A percentile compares a stretch with the other conserved stretches of the same genome.
Conservation (phyloP, 2,888 invertebrate species). For the Epinotia bilunana region DNA sequence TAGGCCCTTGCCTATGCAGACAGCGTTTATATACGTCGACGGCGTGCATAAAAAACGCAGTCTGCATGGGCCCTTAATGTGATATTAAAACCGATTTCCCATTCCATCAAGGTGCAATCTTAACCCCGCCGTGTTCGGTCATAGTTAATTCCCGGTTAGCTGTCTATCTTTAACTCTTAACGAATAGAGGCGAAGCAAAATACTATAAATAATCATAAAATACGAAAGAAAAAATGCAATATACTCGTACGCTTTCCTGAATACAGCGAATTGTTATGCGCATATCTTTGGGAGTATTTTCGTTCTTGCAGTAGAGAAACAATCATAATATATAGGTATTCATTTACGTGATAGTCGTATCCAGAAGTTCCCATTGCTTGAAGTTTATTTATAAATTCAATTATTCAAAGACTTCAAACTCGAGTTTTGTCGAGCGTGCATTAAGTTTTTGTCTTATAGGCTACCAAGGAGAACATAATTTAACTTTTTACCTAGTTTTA, state of each 20-base stretch:
- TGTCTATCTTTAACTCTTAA: background rate
- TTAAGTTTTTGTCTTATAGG: background rate
- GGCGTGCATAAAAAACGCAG: no score
- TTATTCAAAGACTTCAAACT: slow-evolving; percentile 9
- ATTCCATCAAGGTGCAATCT: no score
- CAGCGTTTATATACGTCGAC: no score
- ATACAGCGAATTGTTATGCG: slow-evolving; percentile 21
- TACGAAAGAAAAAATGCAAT: slow-evolving; percentile 13
- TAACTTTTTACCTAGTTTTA: background rate
- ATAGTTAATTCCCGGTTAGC: background rate
- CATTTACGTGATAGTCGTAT: background rate
- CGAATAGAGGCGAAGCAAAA: background rate
- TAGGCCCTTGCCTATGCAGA: no score
- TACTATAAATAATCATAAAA: slow-evolving; percentile 10
- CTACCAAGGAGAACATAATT: background rate
- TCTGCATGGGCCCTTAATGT: no score
- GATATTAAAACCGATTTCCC: no score
- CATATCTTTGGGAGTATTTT: slow-evolving; percentile 18
- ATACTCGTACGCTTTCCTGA: slow-evolving; percentile 5
- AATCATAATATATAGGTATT: slow-evolving; percentile 9
- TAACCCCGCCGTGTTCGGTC: no score
- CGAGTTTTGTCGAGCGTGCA: background rate
- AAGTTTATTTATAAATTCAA: slow-evolving; percentile 13
- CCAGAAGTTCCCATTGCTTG: background rate
- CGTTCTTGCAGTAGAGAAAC: background rate